phyloP scores from a whole-genome alignment of 1,140 invertebrate species.

The Mamestra configurata region DNA sequence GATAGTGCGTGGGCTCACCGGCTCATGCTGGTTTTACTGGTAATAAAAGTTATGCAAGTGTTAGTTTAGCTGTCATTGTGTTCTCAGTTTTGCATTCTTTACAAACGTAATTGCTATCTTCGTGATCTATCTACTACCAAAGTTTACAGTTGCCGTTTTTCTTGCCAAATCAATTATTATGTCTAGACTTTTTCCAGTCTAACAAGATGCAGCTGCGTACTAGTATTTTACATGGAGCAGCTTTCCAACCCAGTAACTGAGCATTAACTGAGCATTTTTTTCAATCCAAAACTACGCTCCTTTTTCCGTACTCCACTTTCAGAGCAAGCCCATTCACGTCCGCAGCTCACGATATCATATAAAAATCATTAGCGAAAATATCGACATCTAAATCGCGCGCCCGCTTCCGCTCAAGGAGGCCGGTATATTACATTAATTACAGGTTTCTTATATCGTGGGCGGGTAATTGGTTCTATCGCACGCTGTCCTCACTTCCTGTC shows the following conservation, averaged over 20 bases:
- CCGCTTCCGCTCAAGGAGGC: constrained; percentile 69
- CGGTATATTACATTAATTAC: constrained; percentile 83
- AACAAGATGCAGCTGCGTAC: too few relatives aligned
- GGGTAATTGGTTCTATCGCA: constrained; percentile 83
- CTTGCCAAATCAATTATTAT: too few relatives aligned
- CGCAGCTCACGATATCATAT: not conserved
- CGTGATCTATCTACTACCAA: too few relatives aligned
- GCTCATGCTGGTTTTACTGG: constrained; percentile 8
- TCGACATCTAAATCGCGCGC: constrained; percentile 41
- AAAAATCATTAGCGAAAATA: constrained; percentile 45
- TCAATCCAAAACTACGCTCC: not conserved
- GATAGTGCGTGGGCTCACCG: not conserved
- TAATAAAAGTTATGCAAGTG: constrained; percentile 20
- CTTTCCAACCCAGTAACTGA: too few relatives aligned
- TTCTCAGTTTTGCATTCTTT: not conserved
- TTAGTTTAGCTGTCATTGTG: not conserved
- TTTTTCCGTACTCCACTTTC: not conserved
- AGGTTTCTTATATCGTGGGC: constrained; percentile 83
- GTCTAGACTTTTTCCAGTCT: too few relatives aligned
- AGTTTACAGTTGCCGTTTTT: too few relatives aligned
- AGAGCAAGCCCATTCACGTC: constrained; percentile 24
- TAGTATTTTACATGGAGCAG: too few relatives aligned
- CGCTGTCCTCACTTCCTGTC: constrained; percentile 83
- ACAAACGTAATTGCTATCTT: not conserved
- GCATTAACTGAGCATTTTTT: too few relatives aligned